phyloP scores from a whole-genome alignment of 2,888 invertebrate species.

The Pristionchus fissidentatus region DNA sequence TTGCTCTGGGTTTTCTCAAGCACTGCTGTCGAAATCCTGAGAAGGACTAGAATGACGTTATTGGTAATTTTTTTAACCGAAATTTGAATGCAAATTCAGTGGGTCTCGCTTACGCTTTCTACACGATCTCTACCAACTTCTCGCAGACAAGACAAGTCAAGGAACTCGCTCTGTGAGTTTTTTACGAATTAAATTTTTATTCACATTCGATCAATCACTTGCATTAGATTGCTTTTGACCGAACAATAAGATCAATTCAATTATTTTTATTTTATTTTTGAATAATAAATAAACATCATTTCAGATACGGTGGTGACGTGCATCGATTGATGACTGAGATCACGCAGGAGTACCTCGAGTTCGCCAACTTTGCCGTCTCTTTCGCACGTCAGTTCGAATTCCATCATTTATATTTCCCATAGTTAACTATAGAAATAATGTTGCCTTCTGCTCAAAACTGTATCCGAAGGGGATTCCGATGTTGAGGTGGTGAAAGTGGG shows the following conservation, averaged over 20 bases:
- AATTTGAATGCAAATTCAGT: background rate
- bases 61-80: background rate
- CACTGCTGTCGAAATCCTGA: no score
- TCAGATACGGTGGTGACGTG: constrained; percentile 19
- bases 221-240: no score
- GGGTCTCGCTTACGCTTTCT: background rate
- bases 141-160: constrained; percentile 31
- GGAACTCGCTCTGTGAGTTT: constrained; percentile 14
- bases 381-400: constrained; percentile 41
- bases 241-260: no score
- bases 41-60: no score
- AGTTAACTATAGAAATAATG: no score
- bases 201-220: no score
- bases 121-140: constrained; percentile 15
- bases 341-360: constrained; percentile 36
- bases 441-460: no score
- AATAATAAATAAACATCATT: background rate
- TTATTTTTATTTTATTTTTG: background rate
- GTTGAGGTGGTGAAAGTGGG: no score
- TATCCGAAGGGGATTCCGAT: no score
- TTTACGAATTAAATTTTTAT: background rate
- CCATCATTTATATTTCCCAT: background rate
- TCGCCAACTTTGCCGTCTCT: constrained; percentile 44
- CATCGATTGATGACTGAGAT: constrained; percentile 9
- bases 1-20: no score